Evolutionary conservation across 2,888 invertebrate species (phyloP).

Genomic region (Amblyteles armatorius): DNA sequence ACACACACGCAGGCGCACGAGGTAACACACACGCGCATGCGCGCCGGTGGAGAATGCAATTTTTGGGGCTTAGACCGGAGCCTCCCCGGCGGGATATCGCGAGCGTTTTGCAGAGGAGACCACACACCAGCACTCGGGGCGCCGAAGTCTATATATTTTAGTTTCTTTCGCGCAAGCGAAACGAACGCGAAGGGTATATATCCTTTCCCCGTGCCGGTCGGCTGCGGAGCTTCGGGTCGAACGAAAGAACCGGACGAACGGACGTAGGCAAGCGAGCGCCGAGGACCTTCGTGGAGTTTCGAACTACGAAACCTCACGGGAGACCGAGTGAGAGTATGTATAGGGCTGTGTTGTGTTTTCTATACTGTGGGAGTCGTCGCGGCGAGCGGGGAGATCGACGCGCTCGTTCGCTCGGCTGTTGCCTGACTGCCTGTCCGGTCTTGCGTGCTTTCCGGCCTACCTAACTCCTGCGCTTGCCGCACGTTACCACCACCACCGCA

Average conservation of each 20-base stretch:
- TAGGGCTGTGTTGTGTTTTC: not conserved
- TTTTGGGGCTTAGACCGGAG: not conserved
- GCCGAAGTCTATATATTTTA: slow-evolving; percentile 14
- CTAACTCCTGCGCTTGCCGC: slow-evolving; percentile 34
- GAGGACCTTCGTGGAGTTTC: not conserved
- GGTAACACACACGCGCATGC: not conserved
- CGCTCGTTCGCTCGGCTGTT: slow-evolving; percentile 65
- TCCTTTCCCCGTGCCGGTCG: slow-evolving; percentile 7
- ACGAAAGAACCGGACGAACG: slow-evolving; percentile 18
- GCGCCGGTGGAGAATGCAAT: not conserved
- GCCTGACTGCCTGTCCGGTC: slow-evolving; percentile 74
- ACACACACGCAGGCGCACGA: slow-evolving; percentile 4
- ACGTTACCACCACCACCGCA: slow-evolving; percentile 32
- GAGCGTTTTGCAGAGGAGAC: slow-evolving; percentile 47
- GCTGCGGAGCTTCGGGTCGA: not conserved
- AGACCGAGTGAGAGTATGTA: not conserved
- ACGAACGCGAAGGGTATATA: not conserved
- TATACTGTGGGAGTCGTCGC: not conserved
- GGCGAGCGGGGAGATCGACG: slow-evolving; percentile 34
- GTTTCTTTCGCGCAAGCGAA: slow-evolving; percentile 10
- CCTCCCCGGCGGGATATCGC: slow-evolving; percentile 33
- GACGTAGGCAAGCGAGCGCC: slow-evolving; percentile 1
- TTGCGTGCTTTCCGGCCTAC: slow-evolving; percentile 65
- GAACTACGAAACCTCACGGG: not conserved
- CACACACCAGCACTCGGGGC: slow-evolving; percentile 47